Base-by-base conservation (phyloP, 1,140 invertebrate species). In the Drosophila murphyi region DNA sequence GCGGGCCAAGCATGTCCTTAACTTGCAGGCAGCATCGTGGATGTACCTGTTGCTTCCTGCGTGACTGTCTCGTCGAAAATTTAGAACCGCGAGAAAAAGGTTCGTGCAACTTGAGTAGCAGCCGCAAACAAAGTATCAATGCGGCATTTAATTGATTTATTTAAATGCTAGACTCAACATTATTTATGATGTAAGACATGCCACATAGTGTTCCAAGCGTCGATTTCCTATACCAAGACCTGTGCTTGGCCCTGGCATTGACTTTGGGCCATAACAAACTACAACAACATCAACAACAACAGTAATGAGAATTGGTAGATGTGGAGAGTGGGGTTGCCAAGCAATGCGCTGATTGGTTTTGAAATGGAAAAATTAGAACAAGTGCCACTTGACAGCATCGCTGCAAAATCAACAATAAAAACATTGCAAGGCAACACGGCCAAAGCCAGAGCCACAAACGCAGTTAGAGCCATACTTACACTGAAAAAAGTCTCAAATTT, bases 291-390 rank as follows among this genome's bases (percentile, higher is more conserved):
- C 12, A 32, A 35, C 35, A 56, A 54, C 20, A 20, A 52, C 35
- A 51, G 61, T n/a, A 35, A 31, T n/a, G 7, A 32, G 34, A 41
- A 10, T 34, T n/a, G 29, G 45, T n/a, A 31, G 2, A 34, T 12
- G 28, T 32, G 12, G 10, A 8, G 45, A n/a, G 7, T 2, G 4
- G 5, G 10, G 31, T 47, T 10, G 57, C 10, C 47, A 28, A 52
- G 35, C 37, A 50, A 47, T 10, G 60, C 43, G 71, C 74, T 88
- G 85, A 88, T 88, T 88, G 80, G 85, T 81, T 74, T 77, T 88
- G 83, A 89, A 88, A 88, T 78, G 76, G 70, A 63, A 75, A 89
- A 89, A 89, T 89, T 81, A 89, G 85, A 89, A 60, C 86, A 89
- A 89, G 85, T 89, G 85, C 64, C 85, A 88, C 80, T 89, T 68